A percentile compares a stretch with the other conserved stretches of the same genome.
phyloP scores from a whole-genome alignment of 2,888 invertebrate species.

The Plutella xylostella region DNA sequence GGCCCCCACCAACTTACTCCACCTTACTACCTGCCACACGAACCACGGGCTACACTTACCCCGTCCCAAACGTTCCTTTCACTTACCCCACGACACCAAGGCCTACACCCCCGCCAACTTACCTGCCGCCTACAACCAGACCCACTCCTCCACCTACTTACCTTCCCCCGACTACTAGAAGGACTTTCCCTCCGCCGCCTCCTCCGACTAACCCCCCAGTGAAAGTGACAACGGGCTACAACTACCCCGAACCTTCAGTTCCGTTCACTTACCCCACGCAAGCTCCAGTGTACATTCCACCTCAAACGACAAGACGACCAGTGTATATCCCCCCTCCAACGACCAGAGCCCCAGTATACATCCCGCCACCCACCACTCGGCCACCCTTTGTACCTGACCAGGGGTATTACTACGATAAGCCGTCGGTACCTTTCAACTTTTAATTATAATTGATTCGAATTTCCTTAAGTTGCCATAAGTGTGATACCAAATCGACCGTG shows the following conservation, averaged over 20 bases:
- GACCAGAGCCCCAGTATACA: no score
- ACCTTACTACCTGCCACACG: not conserved
- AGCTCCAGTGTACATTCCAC: slow-evolving; percentile 22
- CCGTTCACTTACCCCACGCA: slow-evolving; percentile 20
- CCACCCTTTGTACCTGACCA: slow-evolving; percentile 46
- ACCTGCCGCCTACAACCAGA: not conserved
- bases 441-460: slow-evolving; percentile 26
- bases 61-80: slow-evolving; percentile 20
- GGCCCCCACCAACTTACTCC: slow-evolving; percentile 4
- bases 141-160: slow-evolving; percentile 8
- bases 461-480: slow-evolving; percentile 50
- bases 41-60: slow-evolving; percentile 11
- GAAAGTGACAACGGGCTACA: slow-evolving; percentile 26
- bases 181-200: slow-evolving; percentile 15
- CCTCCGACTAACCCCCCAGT: slow-evolving; percentile 20
- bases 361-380: slow-evolving; percentile 26
- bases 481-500: slow-evolving; percentile 47
- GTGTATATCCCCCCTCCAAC: slow-evolving; percentile 28
- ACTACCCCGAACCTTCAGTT: slow-evolving; percentile 19
- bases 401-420: slow-evolving; percentile 59
- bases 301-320: slow-evolving; percentile 23
- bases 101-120: slow-evolving; percentile 8
- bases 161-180: slow-evolving; percentile 17
- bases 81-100: slow-evolving; percentile 19
- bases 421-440: slow-evolving; percentile 51